Conservation (phyloP, 2,113 vertebrate species). For the Taxidea taxus region DNA sequence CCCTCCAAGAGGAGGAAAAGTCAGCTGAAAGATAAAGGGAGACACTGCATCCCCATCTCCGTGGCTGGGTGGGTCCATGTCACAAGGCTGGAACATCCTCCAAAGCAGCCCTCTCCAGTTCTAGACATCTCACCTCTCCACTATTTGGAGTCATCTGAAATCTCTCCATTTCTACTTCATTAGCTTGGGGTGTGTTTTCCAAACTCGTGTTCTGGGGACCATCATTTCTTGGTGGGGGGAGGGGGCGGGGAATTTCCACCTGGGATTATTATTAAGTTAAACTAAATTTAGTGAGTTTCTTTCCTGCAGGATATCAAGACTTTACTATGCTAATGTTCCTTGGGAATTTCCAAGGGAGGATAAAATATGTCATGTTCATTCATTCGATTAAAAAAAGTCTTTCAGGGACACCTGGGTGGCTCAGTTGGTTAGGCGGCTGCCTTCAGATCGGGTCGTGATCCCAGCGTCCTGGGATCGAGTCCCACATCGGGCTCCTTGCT, state of each 20-base stretch:
- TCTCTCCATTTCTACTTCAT: not conserved
- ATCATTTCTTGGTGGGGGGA: not conserved
- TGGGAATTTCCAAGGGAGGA: not conserved
- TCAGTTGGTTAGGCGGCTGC: too few species aligned
- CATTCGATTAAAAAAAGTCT: not conserved
- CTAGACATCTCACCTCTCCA: not conserved
- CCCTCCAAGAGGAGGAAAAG: not conserved
- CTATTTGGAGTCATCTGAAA: not conserved
- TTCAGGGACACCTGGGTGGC: too few species aligned
- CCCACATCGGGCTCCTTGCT: too few species aligned
- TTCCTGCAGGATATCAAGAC: not conserved
- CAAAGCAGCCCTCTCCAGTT: not conserved
- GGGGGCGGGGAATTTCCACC: not conserved
- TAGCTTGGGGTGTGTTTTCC: not conserved
- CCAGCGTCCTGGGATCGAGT: too few species aligned
- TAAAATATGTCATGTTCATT: not conserved
- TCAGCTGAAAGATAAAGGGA: not conserved
- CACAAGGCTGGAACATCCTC: not conserved
- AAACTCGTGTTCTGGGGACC: not conserved
- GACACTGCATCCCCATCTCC: fast-evolving
- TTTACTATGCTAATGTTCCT: not conserved
- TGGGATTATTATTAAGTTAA: not conserved
- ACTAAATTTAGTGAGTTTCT: not conserved
- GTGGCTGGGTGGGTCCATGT: fast-evolving
- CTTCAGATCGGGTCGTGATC: too few species aligned